Conservation (phyloP, 92 coral and sea anemone species). For the Epizoanthus illoricatus region DNA sequence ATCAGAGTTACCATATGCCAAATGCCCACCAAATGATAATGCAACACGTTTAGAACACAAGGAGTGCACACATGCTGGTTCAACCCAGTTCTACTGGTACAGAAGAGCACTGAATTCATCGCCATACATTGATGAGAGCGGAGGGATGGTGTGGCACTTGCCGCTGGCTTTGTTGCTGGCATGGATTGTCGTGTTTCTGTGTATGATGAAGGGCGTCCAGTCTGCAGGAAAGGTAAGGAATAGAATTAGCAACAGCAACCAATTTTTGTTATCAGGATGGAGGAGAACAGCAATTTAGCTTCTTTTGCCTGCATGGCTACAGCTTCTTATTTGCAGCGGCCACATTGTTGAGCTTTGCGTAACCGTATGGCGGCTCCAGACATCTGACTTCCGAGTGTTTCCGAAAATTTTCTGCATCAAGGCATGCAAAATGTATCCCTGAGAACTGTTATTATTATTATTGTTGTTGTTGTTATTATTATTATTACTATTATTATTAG, state of each 20-base stretch:
- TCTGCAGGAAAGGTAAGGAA: conserved; percentile 89
- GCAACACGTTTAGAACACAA: conserved; percentile 33
- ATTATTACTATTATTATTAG: too few relatives aligned
- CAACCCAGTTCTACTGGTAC: conserved; percentile 86
- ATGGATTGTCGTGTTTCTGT: conserved; percentile 86
- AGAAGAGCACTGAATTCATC: conserved; percentile 60
- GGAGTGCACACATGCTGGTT: conserved; percentile 68
- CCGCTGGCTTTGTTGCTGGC: conserved; percentile 71
- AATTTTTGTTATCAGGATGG: background rate
- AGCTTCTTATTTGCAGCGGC: too few relatives aligned
- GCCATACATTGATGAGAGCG: conserved; percentile 64
- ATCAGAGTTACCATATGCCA: conserved; percentile 64
- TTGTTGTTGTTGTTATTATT: too few relatives aligned
- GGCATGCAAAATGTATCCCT: too few relatives aligned
- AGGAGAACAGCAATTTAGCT: background rate
- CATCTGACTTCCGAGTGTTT: too few relatives aligned
- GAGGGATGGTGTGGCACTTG: conserved; percentile 86
- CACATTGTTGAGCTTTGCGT: too few relatives aligned
- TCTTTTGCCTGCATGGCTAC: background rate
- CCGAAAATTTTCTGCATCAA: too few relatives aligned
- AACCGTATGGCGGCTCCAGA: too few relatives aligned
- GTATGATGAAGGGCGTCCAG: conserved; percentile 93
- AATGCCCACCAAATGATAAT: conserved; percentile 53
- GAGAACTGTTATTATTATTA: too few relatives aligned
- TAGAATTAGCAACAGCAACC: background rate